Evolutionary conservation across 1,140 invertebrate genomes (phyloP).

Genomic region (Platorchestia sp.): DNA sequence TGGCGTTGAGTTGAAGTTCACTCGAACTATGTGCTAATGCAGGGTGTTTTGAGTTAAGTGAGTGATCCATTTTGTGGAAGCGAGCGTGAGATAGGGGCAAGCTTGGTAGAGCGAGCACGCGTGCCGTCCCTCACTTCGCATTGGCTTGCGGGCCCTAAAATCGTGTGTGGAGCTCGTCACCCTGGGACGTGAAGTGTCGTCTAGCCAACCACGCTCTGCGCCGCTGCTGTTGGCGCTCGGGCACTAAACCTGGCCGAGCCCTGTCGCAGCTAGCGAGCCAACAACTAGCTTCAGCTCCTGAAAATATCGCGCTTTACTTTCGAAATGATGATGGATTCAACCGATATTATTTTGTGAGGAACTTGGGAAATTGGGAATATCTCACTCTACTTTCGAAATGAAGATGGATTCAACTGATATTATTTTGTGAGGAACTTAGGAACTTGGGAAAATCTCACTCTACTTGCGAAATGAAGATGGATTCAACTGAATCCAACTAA

Average conservation of each 20-base stretch:
- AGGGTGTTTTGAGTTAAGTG: background rate
- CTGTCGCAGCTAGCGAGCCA: background rate
- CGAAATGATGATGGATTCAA: background rate
- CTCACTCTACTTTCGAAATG: background rate
- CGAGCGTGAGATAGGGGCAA: background rate
- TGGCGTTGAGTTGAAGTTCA: background rate
- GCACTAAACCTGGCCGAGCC: background rate
- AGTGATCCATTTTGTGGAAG: slow-evolving; percentile 42
- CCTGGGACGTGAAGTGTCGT: background rate
- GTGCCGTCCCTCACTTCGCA: slow-evolving; percentile 15
- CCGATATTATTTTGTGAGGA: background rate
- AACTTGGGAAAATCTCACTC: background rate
- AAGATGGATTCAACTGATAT: background rate
- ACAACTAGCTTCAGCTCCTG: background rate
- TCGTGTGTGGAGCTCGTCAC: background rate
- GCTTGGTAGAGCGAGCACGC: background rate
- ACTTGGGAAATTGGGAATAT: background rate
- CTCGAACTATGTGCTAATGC: background rate
- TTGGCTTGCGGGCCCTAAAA: slow-evolving; percentile 46
- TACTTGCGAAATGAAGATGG: background rate
- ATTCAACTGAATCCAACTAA: background rate
- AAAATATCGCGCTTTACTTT: background rate
- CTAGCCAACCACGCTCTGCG: slow-evolving; percentile 8
- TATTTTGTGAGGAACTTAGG: background rate
- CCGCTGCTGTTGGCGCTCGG: slow-evolving; percentile 3